Base-by-base conservation (phyloP, 2,888 invertebrate genomes). In the Oegoconia quadripuncta region DNA sequence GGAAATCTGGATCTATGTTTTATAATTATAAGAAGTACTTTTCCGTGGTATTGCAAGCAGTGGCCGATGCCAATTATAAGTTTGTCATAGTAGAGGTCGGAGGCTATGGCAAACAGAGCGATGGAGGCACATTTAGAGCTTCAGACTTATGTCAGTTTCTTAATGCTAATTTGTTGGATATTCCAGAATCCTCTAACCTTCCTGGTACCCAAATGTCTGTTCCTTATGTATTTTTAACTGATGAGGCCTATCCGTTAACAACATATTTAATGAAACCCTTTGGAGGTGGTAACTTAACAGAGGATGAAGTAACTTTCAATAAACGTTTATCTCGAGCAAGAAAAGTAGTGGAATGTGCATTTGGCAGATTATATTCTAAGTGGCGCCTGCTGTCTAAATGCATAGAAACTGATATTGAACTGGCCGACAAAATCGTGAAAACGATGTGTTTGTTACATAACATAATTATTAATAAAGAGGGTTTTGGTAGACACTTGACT, bases 231-330 rank as follows among this genome's bases (percentile, higher is more conserved):
- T n/a, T 44, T 16, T 29, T 49, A 12, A 44, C 38, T 7, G 44
- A 46, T 36, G 42, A 46, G 36, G 49, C 42, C 4, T 49, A 39
- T 38, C 39, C 46, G 18, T 33, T 47, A 9, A 39, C 41, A 38
- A 39, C 34, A 14, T 44, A 46, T 44, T 34, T 46, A 35, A 40
- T 49, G 40, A 33, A 43, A 29, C 42, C 46, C 15, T 46, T 37
- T 39, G 44, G 44, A 30, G 25, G 28, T 16, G 25, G 18, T 7
- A 30, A 15, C 17, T 36, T 35, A 28, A n/a, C 14, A 16, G 22
- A 13, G 22, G 9, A 27, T 20, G 37, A 44, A 32, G 22, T 16
- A 40, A 14, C 23, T 40, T 44, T 44, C 13, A 41, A 46, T 35
- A 17, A 39, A 13, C 22, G 42, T 29, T 22, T 41, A 12, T 33